Evolutionary conservation across 2,113 vertebrate species (phyloP).

Genomic region (Callocephalon fimbriatum): DNA sequence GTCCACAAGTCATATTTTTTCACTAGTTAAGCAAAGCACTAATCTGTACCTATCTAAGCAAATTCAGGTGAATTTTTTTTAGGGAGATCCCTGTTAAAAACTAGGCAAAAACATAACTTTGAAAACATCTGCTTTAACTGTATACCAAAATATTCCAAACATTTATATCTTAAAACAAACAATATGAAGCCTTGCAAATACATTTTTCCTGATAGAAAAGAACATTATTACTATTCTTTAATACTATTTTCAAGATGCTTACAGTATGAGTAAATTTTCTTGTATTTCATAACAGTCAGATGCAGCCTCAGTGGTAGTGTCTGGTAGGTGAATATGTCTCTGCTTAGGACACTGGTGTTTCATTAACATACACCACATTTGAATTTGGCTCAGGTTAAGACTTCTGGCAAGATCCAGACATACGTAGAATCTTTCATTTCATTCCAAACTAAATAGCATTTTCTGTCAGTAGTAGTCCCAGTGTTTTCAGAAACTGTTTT

Average conservation of each 20-base stretch:
- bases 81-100: background rate
- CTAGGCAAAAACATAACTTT: background rate
- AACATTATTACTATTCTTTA: background rate
- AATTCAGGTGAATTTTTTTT: background rate
- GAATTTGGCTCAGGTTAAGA: background rate
- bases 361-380: background rate
- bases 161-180: background rate
- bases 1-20: rapidly evolving
- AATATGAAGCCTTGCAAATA: background rate
- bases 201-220: background rate
- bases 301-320: background rate
- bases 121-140: background rate
- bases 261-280: background rate
- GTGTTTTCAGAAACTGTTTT: background rate
- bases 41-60: background rate
- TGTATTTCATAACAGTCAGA: background rate
- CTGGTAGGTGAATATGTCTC: background rate
- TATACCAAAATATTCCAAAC: background rate
- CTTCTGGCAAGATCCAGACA: constrained; percentile 11
- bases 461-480: background rate
- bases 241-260: background rate
- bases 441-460: background rate
- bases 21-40: background rate
- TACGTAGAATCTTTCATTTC: background rate
- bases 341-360: background rate